phyloP scores from a whole-genome alignment of 2,797 vertebrate species.

The Clarias platycephalus region DNA sequence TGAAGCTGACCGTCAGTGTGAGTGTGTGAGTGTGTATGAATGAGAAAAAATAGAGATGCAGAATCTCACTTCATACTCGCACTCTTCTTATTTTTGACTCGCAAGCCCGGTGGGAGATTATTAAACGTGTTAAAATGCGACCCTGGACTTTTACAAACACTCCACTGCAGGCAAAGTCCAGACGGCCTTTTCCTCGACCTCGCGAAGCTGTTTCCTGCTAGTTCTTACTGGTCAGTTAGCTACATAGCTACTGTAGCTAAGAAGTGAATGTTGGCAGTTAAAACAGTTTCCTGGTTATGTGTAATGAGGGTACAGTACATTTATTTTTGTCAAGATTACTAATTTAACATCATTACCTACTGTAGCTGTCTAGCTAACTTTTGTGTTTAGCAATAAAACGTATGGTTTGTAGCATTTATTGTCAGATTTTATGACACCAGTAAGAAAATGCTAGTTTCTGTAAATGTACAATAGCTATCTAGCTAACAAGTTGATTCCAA shows the following conservation, averaged over 20 bases:
- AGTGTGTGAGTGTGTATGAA: background rate
- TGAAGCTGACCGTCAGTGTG: slow-evolving; percentile 34
- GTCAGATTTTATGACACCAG: background rate
- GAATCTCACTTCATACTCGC: background rate
- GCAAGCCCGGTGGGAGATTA: slow-evolving; percentile 22
- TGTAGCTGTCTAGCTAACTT: background rate
- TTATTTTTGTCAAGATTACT: background rate
- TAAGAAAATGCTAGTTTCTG: background rate
- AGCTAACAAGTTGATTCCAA: background rate
- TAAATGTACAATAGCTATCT: too few relatives aligned
- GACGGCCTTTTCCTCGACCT: slow-evolving; percentile 29
- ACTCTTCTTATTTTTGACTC: background rate
- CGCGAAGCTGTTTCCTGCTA: background rate
- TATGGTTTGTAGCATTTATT: background rate
- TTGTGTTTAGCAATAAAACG: background rate
- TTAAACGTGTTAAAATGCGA: slow-evolving; percentile 43
- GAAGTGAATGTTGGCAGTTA: background rate
- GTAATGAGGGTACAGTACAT: background rate
- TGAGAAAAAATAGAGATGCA: background rate
- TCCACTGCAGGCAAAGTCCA: slow-evolving; percentile 26
- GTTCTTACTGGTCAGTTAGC: background rate
- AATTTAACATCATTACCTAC: background rate
- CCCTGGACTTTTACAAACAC: slow-evolving; percentile 20
- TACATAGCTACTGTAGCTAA: background rate
- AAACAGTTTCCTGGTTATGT: background rate